phyloP scores from a whole-genome alignment of 2,113 vertebrate genomes.

The Ivindomyrus marchei region DNA sequence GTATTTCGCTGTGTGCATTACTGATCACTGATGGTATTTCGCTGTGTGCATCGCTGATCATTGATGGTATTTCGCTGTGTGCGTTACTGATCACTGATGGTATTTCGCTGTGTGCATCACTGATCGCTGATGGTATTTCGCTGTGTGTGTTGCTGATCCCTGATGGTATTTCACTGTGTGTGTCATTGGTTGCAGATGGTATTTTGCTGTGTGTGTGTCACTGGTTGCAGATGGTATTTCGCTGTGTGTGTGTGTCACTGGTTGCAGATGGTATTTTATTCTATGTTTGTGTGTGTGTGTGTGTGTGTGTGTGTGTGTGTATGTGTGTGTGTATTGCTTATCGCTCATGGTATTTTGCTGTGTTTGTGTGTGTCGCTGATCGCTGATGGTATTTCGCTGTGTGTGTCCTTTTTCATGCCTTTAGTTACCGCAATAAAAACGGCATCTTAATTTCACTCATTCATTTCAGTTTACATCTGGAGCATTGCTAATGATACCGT shows the following conservation, averaged over 20 bases:
- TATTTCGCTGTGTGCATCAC: background rate
- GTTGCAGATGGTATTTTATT: background rate
- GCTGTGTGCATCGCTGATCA: background rate
- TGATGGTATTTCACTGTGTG: background rate
- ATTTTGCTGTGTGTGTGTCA: background rate
- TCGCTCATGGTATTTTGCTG: background rate
- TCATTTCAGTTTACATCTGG: slow-evolving; percentile 2
- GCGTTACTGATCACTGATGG: too few species aligned
- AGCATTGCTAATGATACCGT: background rate
- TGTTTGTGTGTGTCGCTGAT: background rate
- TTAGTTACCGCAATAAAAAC: slow-evolving; percentile 1
- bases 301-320: background rate
- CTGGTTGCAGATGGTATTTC: too few species aligned
- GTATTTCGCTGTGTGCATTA: too few species aligned
- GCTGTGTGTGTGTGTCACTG: background rate
- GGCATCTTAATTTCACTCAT: background rate
- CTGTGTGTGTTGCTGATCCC: background rate
- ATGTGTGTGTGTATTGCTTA: background rate
- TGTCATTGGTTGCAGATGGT: too few species aligned
- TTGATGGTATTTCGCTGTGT: background rate
- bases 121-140: background rate
- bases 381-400: background rate
- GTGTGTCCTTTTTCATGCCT: background rate
- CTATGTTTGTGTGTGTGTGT: too few species aligned
- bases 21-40: too few species aligned